Evolutionary conservation across 2,888 invertebrate genomes (phyloP).

Genomic region (Onthophagus sagittarius): DNA sequence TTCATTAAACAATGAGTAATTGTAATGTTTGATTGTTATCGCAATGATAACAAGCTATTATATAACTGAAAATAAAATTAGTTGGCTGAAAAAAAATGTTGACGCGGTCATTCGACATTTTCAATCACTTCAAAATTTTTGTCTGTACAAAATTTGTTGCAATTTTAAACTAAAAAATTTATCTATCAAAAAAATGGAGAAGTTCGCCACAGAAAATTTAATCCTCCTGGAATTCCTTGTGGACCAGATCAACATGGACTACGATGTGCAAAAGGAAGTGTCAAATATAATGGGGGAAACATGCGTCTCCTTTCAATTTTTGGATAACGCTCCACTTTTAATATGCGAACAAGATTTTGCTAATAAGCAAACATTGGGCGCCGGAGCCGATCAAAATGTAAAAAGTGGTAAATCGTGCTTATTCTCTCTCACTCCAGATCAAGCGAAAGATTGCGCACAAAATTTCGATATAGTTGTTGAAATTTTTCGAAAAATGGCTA

Average conservation of each 20-base stretch:
- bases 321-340: conserved; percentile 56
- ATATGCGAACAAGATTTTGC: conserved; percentile 59
- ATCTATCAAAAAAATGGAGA: conserved; percentile 38
- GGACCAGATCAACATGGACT: conserved; percentile 48
- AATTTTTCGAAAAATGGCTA: conserved; percentile 59
- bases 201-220: conserved; percentile 54
- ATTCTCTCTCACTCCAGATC: conserved; percentile 58
- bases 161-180: neutral
- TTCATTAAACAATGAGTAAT: too few species aligned
- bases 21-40: too few species aligned
- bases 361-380: conserved; percentile 34
- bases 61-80: neutral
- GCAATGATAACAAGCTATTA: too few species aligned
- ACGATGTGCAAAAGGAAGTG: conserved; percentile 26
- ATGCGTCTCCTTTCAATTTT: conserved; percentile 59
- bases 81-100: neutral
- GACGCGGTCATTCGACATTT: neutral
- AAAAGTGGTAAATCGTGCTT: conserved; percentile 66
- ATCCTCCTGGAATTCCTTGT: conserved; percentile 64
- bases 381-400: conserved; percentile 46
- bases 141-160: neutral
- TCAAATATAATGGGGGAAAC: conserved; percentile 49
- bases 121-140: conserved; percentile 18
- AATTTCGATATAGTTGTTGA: conserved; percentile 57
- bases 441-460: conserved; percentile 51